phyloP scores from a whole-genome alignment of 2,888 invertebrate species.

The Halictus quadricinctus region DNA sequence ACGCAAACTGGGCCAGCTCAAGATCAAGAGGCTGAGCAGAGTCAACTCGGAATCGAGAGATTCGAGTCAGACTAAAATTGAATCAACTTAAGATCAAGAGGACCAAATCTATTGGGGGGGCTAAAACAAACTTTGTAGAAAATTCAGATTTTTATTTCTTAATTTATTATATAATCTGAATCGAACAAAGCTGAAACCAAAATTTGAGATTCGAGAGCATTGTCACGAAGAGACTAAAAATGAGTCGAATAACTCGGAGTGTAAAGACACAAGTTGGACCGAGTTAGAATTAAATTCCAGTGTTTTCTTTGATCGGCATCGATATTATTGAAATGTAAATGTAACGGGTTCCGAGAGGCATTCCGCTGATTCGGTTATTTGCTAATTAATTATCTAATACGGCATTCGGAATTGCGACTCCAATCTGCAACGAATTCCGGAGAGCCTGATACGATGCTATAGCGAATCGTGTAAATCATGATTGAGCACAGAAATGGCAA shows the following conservation, averaged over 20 bases:
- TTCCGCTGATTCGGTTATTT: slow-evolving; percentile 44
- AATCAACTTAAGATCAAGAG: not conserved
- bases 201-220: no score
- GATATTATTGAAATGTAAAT: not conserved
- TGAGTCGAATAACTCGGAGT: no score
- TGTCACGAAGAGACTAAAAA: no score
- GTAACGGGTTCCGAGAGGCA: slow-evolving; percentile 18
- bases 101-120: not conserved
- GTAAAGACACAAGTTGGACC: no score
- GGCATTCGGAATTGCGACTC: slow-evolving; percentile 38
- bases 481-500: slow-evolving; percentile 49
- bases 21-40: not conserved
- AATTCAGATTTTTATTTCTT: no score
- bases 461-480: slow-evolving; percentile 57
- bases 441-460: slow-evolving; percentile 52
- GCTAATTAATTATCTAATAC: slow-evolving; percentile 57
- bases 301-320: not conserved
- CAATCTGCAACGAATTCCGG: slow-evolving; percentile 59
- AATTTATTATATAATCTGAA: no score
- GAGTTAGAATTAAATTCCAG: not conserved
- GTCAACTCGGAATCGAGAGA: not conserved
- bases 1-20: not conserved
- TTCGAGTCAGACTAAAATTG: not conserved
- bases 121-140: no score
- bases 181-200: no score